Percentiles rank a stretch among this genome's conserved stretches.
These are phyloP conservation scores for Drosophila flavopinicola DNA, from an alignment of 2,888 invertebrate genomes.

Conservation along the genomic window DNA sequence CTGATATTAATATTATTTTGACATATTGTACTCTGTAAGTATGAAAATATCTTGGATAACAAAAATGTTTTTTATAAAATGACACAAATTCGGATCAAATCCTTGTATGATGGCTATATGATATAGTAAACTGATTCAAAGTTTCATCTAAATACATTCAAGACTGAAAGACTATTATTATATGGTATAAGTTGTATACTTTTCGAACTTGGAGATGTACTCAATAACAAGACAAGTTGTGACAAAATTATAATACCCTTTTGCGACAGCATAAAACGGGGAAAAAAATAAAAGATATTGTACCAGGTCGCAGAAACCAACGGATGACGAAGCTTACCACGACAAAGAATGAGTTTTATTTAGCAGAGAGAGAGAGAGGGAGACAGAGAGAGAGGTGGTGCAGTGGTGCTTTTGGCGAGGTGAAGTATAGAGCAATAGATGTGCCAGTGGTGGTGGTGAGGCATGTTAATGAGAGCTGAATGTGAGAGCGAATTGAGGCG, in stretches of 20 bases:
- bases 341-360: conserved; percentile 30
- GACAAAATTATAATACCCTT: neutral
- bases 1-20: too few relatives aligned
- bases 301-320: conserved; percentile 21
- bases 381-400: conserved; percentile 11
- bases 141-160: too few relatives aligned
- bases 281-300: conserved; percentile 13
- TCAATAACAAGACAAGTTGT: neutral
- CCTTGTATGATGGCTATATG: too few relatives aligned
- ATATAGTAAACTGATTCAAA: too few relatives aligned
- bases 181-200: too few relatives aligned
- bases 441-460: conserved; percentile 37
- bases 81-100: too few relatives aligned
- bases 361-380: conserved; percentile 2
- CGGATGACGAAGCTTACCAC: conserved; percentile 37
- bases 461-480: conserved; percentile 57
- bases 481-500: conserved; percentile 50
- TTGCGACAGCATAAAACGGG: neutral
- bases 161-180: too few relatives aligned
- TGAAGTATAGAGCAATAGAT: conserved; percentile 10
- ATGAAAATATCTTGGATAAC: too few relatives aligned
- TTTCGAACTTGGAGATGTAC: too few relatives aligned
- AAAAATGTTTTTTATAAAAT: too few relatives aligned
- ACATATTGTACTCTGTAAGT: too few relatives aligned
- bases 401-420: conserved; percentile 1